Evolutionary conservation across 2,797 vertebrate genomes (phyloP).

Genomic region (Micrastur ruficollis): DNA sequence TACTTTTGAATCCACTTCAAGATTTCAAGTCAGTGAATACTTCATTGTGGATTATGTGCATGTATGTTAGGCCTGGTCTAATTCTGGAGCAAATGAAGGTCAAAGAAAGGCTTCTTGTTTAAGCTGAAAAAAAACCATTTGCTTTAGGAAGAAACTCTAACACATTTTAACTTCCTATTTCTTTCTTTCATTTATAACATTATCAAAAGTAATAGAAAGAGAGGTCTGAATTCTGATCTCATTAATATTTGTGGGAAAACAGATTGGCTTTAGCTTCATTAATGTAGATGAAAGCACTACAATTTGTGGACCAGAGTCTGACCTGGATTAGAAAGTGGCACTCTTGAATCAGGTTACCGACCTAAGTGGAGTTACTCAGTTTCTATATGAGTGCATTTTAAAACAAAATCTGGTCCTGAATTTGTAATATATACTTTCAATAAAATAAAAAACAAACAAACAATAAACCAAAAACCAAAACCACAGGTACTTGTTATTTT

Average conservation of each 20-base stretch:
- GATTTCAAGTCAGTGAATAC: neutral
- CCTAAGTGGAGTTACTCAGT: neutral
- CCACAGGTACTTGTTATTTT: neutral
- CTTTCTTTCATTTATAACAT: neutral
- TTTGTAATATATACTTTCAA: neutral
- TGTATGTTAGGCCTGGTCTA: neutral
- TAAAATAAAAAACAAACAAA: neutral
- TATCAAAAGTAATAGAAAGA: neutral
- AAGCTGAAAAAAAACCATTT: rapidly evolving
- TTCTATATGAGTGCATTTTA: neutral
- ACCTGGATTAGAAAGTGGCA: neutral
- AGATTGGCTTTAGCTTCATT: neutral
- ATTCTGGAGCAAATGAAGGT: neutral
- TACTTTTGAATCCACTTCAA: neutral
- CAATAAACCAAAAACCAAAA: too few species aligned
- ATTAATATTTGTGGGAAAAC: neutral
- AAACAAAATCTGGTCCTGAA: neutral
- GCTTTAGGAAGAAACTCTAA: neutral
- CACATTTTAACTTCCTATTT: neutral
- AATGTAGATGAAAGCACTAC: neutral
- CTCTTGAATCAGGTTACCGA: neutral
- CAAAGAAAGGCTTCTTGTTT: neutral
- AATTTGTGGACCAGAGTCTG: neutral
- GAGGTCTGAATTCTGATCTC: neutral
- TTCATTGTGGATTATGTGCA: neutral